Percentiles rank a stretch among this genome's conserved stretches.
Evolutionary conservation across 2,888 invertebrate species (phyloP).

Genomic region (Priocnemis perturbator): DNA sequence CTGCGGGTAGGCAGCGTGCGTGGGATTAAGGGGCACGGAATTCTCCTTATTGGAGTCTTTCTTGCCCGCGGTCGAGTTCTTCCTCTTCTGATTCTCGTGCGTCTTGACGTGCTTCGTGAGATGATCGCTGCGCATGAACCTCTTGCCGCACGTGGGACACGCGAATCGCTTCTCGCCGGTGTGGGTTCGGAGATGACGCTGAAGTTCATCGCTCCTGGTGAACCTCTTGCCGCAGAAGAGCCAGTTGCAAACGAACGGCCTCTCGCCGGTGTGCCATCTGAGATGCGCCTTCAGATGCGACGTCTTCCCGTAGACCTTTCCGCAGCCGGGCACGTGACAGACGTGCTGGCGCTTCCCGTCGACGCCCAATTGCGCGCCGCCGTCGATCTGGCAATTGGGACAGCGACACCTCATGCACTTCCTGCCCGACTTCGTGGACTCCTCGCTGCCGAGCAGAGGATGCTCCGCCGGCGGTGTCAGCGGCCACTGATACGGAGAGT

Average conservation of each 20-base stretch:
- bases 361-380: slow-evolving; percentile 82
- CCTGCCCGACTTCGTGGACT: slow-evolving; percentile 70
- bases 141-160: slow-evolving; percentile 90
- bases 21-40: slow-evolving; percentile 24
- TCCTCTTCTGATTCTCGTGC: slow-evolving; percentile 82
- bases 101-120: slow-evolving; percentile 95
- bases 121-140: slow-evolving; percentile 95
- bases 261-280: slow-evolving; percentile 94
- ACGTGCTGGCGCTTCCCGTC: slow-evolving; percentile 90
- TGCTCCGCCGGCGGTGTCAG: slow-evolving; percentile 60
- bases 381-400: slow-evolving; percentile 89
- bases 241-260: slow-evolving; percentile 94
- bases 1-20: slow-evolving; percentile 31
- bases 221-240: slow-evolving; percentile 93
- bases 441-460: slow-evolving; percentile 36
- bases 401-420: slow-evolving; percentile 87
- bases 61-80: slow-evolving; percentile 69
- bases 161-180: slow-evolving; percentile 93
- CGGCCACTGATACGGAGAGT: slow-evolving; percentile 63
- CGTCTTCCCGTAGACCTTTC: slow-evolving; percentile 93
- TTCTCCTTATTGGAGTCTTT: slow-evolving; percentile 75
- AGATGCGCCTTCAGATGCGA: slow-evolving; percentile 95
- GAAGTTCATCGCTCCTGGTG: slow-evolving; percentile 92
- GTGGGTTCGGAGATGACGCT: slow-evolving; percentile 89
- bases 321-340: slow-evolving; percentile 92